Percentiles rank a stretch among this genome's conserved stretches.
These are phyloP conservation scores for Lithophane semibrunnea DNA, from an alignment of 2,888 invertebrate species.

Conservation along the genomic window DNA sequence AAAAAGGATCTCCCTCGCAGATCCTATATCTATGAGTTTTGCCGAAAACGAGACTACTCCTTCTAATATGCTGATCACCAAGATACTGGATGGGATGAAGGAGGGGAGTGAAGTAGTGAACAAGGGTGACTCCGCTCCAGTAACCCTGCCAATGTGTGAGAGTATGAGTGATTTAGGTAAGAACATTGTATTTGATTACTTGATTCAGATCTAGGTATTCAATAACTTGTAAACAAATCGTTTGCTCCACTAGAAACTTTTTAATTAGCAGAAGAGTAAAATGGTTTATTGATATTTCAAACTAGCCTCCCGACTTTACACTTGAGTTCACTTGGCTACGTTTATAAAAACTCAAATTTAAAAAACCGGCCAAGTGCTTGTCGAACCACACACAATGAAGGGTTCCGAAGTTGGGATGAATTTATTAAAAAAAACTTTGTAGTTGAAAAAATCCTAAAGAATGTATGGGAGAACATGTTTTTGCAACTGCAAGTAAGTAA, in stretches of 20 bases:
- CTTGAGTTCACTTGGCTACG: too few species aligned
- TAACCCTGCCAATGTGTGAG: slow-evolving; percentile 89
- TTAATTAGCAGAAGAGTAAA: neutral
- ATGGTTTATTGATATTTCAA: neutral
- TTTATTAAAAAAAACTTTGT: too few species aligned
- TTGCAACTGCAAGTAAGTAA: too few species aligned
- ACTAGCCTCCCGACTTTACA: neutral
- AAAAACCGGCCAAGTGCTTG: too few species aligned
- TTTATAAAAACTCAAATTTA: too few species aligned
- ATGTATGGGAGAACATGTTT: too few species aligned
- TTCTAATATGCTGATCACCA: slow-evolving; percentile 76
- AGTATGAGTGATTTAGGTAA: slow-evolving; percentile 92
- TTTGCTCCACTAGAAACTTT: neutral
- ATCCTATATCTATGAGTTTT: slow-evolving; percentile 59
- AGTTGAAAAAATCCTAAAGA: too few species aligned
- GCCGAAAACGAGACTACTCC: slow-evolving; percentile 54
- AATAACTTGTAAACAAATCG: too few species aligned
- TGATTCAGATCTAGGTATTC: neutral
- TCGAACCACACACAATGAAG: too few species aligned
- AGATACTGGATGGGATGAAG: slow-evolving; percentile 78
- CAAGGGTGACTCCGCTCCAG: slow-evolving; percentile 71
- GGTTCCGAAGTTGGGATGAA: too few species aligned
- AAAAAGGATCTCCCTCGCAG: slow-evolving; percentile 67
- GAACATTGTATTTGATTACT: slow-evolving; percentile 48
- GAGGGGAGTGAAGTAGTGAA: slow-evolving; percentile 79